A percentile compares a stretch with the other conserved stretches of the same genome.
Evolutionary conservation across 2,888 invertebrate species (phyloP).

Genomic region (Axea sp.): DNA sequence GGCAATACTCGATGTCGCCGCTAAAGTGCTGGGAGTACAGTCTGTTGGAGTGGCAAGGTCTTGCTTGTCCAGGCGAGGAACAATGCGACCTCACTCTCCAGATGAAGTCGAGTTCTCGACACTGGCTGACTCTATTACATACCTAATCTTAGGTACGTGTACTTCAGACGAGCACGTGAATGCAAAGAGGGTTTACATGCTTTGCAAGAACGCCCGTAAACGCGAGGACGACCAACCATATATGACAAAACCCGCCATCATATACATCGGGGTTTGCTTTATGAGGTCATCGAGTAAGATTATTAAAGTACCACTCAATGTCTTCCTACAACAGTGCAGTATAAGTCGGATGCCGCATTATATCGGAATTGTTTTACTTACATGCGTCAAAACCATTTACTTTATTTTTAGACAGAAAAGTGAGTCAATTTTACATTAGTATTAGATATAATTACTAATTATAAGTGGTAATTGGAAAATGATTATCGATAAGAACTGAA

Average conservation of each 20-base stretch:
- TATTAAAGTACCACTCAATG: slow-evolving; percentile 49
- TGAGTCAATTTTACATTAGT: too few species aligned
- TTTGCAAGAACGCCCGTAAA: slow-evolving; percentile 48
- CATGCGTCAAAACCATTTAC: too few species aligned
- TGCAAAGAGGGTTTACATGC: slow-evolving; percentile 55
- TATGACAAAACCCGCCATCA: slow-evolving; percentile 44
- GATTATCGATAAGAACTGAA: too few species aligned
- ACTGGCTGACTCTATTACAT: slow-evolving; percentile 48
- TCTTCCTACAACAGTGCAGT: too few species aligned
- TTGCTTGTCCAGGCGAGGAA: slow-evolving; percentile 26
- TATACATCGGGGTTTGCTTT: slow-evolving; percentile 47
- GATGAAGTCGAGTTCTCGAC: slow-evolving; percentile 51
- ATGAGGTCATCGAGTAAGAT: slow-evolving; percentile 56
- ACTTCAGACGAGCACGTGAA: slow-evolving; percentile 48
- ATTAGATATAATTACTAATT: too few species aligned
- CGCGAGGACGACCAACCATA: slow-evolving; percentile 30
- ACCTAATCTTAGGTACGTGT: slow-evolving; percentile 56
- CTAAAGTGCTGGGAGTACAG: too few species aligned
- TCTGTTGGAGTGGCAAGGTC: slow-evolving; percentile 25
- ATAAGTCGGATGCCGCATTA: too few species aligned
- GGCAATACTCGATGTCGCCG: too few species aligned
- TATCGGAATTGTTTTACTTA: too few species aligned
- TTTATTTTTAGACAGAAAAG: too few species aligned
- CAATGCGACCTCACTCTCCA: slow-evolving; percentile 45
- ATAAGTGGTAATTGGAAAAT: too few species aligned